phyloP scores from a whole-genome alignment of 1,140 invertebrate species.

The Drosophila baimaii region DNA sequence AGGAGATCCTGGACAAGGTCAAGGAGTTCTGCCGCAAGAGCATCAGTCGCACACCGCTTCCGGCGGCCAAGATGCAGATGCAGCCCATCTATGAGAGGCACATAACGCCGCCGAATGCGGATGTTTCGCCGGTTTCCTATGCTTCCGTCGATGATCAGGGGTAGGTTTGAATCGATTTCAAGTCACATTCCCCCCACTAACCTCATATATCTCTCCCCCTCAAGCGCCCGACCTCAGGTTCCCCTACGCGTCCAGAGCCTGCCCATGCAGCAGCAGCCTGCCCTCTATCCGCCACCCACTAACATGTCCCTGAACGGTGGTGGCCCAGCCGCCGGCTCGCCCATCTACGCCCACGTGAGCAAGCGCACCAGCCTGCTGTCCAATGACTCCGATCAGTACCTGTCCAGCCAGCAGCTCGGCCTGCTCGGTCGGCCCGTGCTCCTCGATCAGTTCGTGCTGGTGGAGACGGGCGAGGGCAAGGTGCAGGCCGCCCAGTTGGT shows the following conservation, averaged over 20 bases:
- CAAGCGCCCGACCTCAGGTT: constrained; percentile 65
- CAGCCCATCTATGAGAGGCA: constrained; percentile 62
- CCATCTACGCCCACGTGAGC: constrained; percentile 79
- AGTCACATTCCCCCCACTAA: background rate
- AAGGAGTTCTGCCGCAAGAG: constrained; percentile 83
- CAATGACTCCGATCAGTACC: constrained; percentile 71
- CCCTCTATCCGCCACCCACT: constrained; percentile 4
- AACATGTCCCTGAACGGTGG: background rate
- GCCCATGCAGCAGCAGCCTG: constrained; percentile 40
- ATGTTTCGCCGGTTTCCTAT: constrained; percentile 81
- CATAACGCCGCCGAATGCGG: constrained; percentile 27
- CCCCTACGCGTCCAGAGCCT: constrained; percentile 77
- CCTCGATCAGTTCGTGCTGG: constrained; percentile 63
- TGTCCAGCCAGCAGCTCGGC: constrained; percentile 56
- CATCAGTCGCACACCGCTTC: constrained; percentile 61
- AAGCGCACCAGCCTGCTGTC: constrained; percentile 75
- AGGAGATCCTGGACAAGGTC: constrained; percentile 82
- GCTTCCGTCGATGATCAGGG: constrained; percentile 68
- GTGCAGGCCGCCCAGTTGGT: constrained; percentile 71
- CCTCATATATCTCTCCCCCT: background rate
- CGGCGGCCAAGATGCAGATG: constrained; percentile 39
- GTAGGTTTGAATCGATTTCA: background rate
- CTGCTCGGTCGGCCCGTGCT: constrained; percentile 39
- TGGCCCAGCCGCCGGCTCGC: constrained; percentile 31
- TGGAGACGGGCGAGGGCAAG: constrained; percentile 70